phyloP scores from a whole-genome alignment of 1,140 invertebrate genomes.

The Drosophila truncata region DNA sequence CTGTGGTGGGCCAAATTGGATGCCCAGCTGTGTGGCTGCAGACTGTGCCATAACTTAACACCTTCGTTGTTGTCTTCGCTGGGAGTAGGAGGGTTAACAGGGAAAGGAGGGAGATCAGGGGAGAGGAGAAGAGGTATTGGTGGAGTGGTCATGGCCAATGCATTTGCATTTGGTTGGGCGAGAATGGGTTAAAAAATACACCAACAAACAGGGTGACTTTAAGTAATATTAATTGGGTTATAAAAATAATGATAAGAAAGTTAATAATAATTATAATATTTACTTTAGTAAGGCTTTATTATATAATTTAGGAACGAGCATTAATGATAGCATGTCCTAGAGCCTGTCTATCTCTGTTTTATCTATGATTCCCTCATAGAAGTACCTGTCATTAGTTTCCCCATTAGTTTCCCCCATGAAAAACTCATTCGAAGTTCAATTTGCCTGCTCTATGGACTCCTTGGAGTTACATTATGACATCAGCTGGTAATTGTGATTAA shows the following conservation, averaged over 20 bases:
- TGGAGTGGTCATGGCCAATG: slow-evolving; percentile 13
- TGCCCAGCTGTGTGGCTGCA: slow-evolving; percentile 72
- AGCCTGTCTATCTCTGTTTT: background rate
- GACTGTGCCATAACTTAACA: slow-evolving; percentile 83
- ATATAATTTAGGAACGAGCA: background rate
- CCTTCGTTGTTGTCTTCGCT: slow-evolving; percentile 70
- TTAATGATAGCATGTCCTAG: background rate
- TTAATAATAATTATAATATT: background rate
- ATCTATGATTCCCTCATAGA: background rate
- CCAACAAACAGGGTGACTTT: slow-evolving; percentile 32
- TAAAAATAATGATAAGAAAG: background rate
- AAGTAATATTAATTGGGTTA: background rate
- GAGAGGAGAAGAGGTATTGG: background rate
- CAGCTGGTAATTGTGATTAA: slow-evolving; percentile 55
- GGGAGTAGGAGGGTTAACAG: slow-evolving; percentile 26
- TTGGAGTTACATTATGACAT: slow-evolving; percentile 39
- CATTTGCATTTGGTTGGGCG: background rate
- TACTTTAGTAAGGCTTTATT: background rate
- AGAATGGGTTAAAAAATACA: background rate
- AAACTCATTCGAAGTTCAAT: slow-evolving; percentile 34
- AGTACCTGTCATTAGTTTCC: slow-evolving; percentile 1
- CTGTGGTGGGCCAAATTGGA: slow-evolving; percentile 73
- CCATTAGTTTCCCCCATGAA: background rate
- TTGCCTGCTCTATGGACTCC: background rate
- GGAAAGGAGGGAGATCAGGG: background rate